A percentile compares a stretch with the other conserved stretches of the same genome.
These are phyloP conservation scores for Heterotilapia buettikoferi DNA, from an alignment of 2,113 vertebrate genomes.

Conservation along the genomic window DNA sequence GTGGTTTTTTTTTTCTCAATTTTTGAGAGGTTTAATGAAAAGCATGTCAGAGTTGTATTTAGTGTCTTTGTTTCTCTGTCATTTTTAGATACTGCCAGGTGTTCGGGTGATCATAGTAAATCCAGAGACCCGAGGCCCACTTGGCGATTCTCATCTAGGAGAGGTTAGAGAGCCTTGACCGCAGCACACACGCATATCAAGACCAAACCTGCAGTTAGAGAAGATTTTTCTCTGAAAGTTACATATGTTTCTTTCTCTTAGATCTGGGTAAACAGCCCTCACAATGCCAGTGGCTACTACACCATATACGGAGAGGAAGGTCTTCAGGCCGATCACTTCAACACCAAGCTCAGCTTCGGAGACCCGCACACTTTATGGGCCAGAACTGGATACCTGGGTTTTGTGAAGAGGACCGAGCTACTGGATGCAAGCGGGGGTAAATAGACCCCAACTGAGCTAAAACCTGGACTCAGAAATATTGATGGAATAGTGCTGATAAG, in stretches of 20 bases:
- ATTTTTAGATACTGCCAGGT: conserved; percentile 87
- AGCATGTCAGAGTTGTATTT: background rate
- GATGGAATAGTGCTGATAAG: background rate
- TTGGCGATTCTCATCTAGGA: conserved; percentile 95
- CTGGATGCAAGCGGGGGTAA: conserved; percentile 90
- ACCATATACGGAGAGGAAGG: conserved; percentile 95
- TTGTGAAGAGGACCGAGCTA: conserved; percentile 91
- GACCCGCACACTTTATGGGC: conserved; percentile 94
- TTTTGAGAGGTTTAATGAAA: background rate
- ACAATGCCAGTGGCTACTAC: conserved; percentile 93
- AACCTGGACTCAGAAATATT: background rate
- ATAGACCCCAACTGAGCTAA: background rate
- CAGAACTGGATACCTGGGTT: conserved; percentile 90
- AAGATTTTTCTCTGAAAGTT: background rate
- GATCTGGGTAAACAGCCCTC: conserved; percentile 95
- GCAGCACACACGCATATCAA: background rate
- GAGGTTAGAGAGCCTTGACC: conserved; percentile 59
- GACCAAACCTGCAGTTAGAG: background rate
- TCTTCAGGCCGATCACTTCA: conserved; percentile 95
- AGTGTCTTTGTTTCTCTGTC: background rate
- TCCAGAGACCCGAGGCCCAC: conserved; percentile 92
- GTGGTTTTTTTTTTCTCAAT: background rate
- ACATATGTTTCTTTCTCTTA: conserved; percentile 32
- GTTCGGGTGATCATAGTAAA: conserved; percentile 97
- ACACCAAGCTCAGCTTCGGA: conserved; percentile 95